Conservation (phyloP, 2,797 vertebrate genomes). For the Amblyraja radiata region DNA sequence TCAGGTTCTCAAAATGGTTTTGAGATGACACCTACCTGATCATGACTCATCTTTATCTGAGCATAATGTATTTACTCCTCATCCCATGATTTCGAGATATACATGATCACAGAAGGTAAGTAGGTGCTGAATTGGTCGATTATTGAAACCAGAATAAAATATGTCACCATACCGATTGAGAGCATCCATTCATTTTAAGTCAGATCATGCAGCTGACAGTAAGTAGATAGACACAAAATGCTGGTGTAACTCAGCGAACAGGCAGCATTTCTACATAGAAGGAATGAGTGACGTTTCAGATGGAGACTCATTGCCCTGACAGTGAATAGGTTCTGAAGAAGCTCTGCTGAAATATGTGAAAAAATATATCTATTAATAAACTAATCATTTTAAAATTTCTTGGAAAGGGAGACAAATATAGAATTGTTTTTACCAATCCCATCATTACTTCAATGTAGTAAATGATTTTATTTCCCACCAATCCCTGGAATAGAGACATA, state of each 20-base stretch:
- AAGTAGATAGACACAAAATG: too few species aligned
- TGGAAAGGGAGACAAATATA: background rate
- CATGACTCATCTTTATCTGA: background rate
- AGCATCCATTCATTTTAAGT: background rate
- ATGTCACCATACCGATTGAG: background rate
- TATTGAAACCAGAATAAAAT: background rate
- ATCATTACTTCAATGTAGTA: background rate
- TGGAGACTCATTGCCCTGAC: too few species aligned
- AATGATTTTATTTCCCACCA: background rate
- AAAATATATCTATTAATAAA: background rate
- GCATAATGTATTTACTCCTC: too few species aligned
- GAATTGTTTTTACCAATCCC: background rate
- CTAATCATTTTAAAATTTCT: background rate
- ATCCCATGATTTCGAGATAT: background rate
- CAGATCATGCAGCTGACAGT: background rate
- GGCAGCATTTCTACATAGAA: too few species aligned
- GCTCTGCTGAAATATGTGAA: background rate
- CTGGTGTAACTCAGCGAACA: too few species aligned
- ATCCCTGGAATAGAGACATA: background rate
- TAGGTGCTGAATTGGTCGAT: background rate
- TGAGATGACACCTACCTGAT: background rate
- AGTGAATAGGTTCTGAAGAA: background rate
- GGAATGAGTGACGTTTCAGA: too few species aligned
- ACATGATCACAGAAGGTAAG: too few species aligned
- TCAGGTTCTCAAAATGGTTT: slow-evolving; percentile 24